Evolutionary conservation across 2,113 vertebrate genomes (phyloP).

Genomic region (Siphamia tubifer): DNA sequence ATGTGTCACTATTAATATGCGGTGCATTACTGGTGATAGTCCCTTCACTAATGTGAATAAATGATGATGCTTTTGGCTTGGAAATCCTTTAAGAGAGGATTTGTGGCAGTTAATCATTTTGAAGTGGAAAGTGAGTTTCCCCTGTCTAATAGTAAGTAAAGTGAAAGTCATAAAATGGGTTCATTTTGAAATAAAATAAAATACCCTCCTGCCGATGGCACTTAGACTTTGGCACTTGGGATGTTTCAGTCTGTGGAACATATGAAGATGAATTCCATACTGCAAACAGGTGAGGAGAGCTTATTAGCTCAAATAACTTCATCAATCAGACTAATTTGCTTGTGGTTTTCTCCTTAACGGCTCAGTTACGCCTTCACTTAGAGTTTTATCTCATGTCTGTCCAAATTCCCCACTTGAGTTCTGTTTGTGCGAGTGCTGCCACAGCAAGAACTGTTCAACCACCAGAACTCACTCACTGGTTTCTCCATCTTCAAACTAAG

Average conservation of each 20-base stretch:
- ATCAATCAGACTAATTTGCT: constrained; percentile 20
- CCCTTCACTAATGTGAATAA: constrained; percentile 57
- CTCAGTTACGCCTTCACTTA: not conserved
- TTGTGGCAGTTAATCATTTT: constrained; percentile 50
- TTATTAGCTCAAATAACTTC: not conserved
- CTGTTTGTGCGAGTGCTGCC: constrained; percentile 9
- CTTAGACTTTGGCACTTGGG: constrained; percentile 17
- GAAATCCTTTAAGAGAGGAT: constrained; percentile 30
- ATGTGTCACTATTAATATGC: constrained; percentile 52
- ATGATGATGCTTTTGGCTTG: constrained; percentile 49
- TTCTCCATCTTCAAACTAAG: not conserved
- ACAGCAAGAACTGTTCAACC: not conserved
- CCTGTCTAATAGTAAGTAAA: constrained; percentile 46
- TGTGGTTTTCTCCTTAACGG: not conserved
- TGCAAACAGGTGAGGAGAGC: constrained; percentile 37
- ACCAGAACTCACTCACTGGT: not conserved
- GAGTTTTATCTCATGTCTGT: constrained; percentile 25
- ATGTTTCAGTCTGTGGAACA: constrained; percentile 2
- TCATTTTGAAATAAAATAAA: constrained; percentile 2
- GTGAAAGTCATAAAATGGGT: constrained; percentile 47
- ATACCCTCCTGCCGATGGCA: constrained; percentile 24
- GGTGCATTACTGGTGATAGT: constrained; percentile 27
- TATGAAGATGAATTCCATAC: constrained; percentile 4
- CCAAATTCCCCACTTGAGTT: constrained; percentile 1
- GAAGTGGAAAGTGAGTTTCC: constrained; percentile 55